These are phyloP conservation scores for Caenorhabditis sp. DNA, from an alignment of 2,888 invertebrate genomes.

Conservation along the genomic window DNA sequence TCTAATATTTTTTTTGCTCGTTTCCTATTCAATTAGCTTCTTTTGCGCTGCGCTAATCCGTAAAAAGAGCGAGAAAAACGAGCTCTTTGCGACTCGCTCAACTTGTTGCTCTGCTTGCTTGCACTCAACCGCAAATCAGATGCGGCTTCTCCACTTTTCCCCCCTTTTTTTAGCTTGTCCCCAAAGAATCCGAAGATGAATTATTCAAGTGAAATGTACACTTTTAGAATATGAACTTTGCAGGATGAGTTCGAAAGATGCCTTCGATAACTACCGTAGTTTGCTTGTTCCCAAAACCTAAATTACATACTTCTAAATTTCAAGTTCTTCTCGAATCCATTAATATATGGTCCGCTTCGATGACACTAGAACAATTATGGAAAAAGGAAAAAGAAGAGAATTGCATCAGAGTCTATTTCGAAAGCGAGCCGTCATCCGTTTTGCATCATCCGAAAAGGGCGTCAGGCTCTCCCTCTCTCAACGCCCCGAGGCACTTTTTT, in stretches of 20 bases:
- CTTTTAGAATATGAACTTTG: too few species aligned
- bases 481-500: background rate
- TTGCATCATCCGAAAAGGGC: slow-evolving; percentile 53
- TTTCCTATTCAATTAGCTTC: slow-evolving; percentile 40
- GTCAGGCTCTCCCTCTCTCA: slow-evolving; percentile 26
- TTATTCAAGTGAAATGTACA: slow-evolving; percentile 23
- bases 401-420: slow-evolving; percentile 51
- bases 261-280: too few species aligned
- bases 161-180: slow-evolving; percentile 23
- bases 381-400: background rate
- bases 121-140: slow-evolving; percentile 42
- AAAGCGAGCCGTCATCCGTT: slow-evolving; percentile 41
- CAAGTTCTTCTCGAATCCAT: too few species aligned
- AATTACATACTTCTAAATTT: too few species aligned
- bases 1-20: slow-evolving; percentile 1
- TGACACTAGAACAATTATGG: too few species aligned
- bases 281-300: too few species aligned
- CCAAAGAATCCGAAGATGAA: slow-evolving; percentile 12
- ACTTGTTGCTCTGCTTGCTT: slow-evolving; percentile 18
- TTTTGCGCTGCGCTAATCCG: slow-evolving; percentile 33
- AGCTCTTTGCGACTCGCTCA: slow-evolving; percentile 40
- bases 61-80: slow-evolving; percentile 12
- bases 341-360: too few species aligned
- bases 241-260: too few species aligned
- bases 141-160: slow-evolving; percentile 20